These are phyloP conservation scores for Suncus etruscus DNA, from an alignment of 2,113 vertebrate species.

Conservation along the genomic window DNA sequence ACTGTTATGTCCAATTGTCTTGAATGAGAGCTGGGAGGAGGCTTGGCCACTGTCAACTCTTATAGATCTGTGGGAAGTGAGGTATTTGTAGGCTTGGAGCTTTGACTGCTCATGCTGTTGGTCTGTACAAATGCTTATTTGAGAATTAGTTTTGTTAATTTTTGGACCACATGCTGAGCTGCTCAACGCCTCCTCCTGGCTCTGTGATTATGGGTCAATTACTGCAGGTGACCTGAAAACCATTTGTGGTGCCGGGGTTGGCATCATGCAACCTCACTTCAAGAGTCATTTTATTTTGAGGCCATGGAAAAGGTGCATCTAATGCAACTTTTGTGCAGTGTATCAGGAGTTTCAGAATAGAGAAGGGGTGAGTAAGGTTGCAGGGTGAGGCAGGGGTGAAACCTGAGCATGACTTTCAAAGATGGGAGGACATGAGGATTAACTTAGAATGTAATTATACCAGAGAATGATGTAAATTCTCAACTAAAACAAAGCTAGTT, in stretches of 20 bases:
- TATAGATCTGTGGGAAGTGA: neutral
- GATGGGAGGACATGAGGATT: neutral
- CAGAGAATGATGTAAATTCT: slow-evolving; percentile 25
- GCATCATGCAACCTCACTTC: too few relatives aligned
- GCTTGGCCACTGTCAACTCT: neutral
- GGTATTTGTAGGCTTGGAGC: neutral
- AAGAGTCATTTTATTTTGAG: neutral
- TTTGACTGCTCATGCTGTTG: neutral
- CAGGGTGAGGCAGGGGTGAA: neutral
- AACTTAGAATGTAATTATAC: slow-evolving; percentile 9
- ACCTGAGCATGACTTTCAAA: neutral
- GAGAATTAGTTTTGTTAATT: neutral
- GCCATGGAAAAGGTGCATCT: neutral
- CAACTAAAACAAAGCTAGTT: slow-evolving; percentile 45
- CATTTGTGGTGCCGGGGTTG: too few relatives aligned
- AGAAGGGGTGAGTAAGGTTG: neutral
- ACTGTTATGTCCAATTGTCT: too few relatives aligned
- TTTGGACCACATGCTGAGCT: too few relatives aligned
- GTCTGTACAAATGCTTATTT: too few relatives aligned
- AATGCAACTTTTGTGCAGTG: too few relatives aligned
- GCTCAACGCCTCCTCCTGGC: too few relatives aligned
- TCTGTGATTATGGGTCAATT: too few relatives aligned
- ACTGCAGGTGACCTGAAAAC: too few relatives aligned
- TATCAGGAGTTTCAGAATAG: neutral
- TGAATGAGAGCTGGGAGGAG: neutral